Evolutionary conservation across 2,113 vertebrate species (phyloP).

Genomic region (Mugil cephalus): DNA sequence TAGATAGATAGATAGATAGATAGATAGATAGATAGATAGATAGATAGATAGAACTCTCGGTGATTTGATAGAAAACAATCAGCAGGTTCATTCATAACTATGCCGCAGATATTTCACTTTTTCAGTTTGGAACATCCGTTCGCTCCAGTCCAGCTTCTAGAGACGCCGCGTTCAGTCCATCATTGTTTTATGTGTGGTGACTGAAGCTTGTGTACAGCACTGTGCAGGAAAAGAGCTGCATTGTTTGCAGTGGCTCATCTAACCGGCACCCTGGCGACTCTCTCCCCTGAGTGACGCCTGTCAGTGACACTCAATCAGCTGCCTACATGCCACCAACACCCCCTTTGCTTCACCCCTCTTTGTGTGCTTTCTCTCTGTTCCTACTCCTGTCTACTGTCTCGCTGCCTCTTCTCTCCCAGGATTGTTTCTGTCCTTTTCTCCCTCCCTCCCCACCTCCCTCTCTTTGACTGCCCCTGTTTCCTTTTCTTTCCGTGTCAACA

Average conservation of each 20-base stretch:
- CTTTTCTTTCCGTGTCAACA: slow-evolving; percentile 34
- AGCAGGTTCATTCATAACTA: no score
- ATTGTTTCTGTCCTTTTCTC: slow-evolving; percentile 43
- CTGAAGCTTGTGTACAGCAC: slow-evolving; percentile 23
- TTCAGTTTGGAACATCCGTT: slow-evolving; percentile 10
- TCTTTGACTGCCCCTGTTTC: slow-evolving; percentile 46
- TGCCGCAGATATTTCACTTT: no score
- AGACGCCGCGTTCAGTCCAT: slow-evolving; percentile 20
- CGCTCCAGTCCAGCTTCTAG: slow-evolving; percentile 18
- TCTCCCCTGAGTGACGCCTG: slow-evolving; percentile 75
- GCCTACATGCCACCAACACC: slow-evolving; percentile 70
- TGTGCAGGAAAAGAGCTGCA: slow-evolving; percentile 48
- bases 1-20: no score
- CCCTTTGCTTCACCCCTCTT: slow-evolving; percentile 59
- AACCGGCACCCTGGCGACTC: slow-evolving; percentile 53
- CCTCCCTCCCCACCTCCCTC: slow-evolving; percentile 17
- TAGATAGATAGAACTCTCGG: no score
- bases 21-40: no score
- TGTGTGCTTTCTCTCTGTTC: slow-evolving; percentile 49
- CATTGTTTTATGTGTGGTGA: slow-evolving; percentile 37
- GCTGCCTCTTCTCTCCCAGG: slow-evolving; percentile 40
- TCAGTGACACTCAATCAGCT: slow-evolving; percentile 75
- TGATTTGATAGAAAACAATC: no score
- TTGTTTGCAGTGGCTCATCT: slow-evolving; percentile 67
- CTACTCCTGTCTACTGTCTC: slow-evolving; percentile 40